Percentiles rank a stretch among this genome's conserved stretches.
Conservation (phyloP, 2,113 vertebrate genomes). For the Herpetotheres cachinnans region DNA sequence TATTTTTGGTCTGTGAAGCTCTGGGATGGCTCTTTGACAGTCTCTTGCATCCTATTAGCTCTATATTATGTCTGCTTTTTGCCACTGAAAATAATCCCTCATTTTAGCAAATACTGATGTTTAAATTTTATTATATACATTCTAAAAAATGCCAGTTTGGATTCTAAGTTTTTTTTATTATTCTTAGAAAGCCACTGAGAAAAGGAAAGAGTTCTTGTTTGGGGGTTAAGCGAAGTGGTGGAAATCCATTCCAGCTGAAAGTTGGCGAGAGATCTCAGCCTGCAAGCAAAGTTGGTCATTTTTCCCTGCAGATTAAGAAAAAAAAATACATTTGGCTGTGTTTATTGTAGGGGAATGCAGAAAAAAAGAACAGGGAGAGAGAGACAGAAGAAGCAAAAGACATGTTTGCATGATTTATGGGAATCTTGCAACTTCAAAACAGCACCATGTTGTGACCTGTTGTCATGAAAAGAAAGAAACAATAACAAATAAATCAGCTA, state of each 20-base stretch:
- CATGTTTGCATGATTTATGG: background rate
- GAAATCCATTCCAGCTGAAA: slow-evolving; percentile 25
- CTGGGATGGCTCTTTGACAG: background rate
- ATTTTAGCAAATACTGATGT: background rate
- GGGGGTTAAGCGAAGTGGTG: background rate
- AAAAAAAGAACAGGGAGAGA: background rate
- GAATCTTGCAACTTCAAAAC: background rate
- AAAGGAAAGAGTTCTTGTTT: background rate
- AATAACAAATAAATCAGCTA: background rate
- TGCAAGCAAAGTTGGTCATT: slow-evolving; percentile 18
- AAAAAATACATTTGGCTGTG: slow-evolving; percentile 2
- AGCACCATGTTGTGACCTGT: background rate
- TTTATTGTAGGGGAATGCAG: background rate
- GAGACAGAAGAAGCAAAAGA: background rate
- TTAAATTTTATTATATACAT: fast-evolving
- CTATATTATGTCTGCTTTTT: background rate
- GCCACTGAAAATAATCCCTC: background rate
- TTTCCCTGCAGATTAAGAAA: background rate
- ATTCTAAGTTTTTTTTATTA: background rate
- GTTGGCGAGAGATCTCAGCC: background rate
- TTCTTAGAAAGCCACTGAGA: background rate
- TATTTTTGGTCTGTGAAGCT: background rate
- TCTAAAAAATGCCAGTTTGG: background rate
- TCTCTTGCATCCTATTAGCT: background rate
- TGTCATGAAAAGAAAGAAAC: background rate